These are phyloP conservation scores for Phylloscopus trochilus DNA, from an alignment of 2,113 vertebrate species.

Conservation along the genomic window DNA sequence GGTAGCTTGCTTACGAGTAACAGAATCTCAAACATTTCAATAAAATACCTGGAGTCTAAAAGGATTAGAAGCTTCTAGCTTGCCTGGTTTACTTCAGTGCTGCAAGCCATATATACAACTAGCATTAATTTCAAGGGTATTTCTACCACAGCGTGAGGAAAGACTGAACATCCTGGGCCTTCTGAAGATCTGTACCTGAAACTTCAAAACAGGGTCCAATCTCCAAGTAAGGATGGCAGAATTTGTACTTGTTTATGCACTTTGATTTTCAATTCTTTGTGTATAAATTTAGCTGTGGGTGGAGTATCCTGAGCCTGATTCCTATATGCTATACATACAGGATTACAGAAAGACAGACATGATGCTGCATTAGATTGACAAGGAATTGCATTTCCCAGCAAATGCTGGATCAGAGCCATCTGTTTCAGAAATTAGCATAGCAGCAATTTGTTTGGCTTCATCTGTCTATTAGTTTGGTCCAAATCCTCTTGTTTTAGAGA, in stretches of 20 bases:
- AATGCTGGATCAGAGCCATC: slow-evolving; percentile 47
- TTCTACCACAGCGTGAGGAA: not conserved
- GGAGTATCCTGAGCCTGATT: slow-evolving; percentile 23
- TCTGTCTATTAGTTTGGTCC: slow-evolving; percentile 52
- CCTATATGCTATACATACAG: slow-evolving; percentile 22
- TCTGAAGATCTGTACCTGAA: slow-evolving; percentile 26
- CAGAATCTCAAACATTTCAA: not conserved
- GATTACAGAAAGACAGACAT: not conserved
- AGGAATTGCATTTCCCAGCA: slow-evolving; percentile 32
- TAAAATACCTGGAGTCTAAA: not conserved
- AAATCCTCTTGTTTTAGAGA: slow-evolving; percentile 38
- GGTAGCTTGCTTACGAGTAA: not conserved
- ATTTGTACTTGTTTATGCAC: slow-evolving; percentile 24
- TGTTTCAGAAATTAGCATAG: slow-evolving; percentile 59
- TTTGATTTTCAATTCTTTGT: slow-evolving; percentile 52
- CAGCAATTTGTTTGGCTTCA: slow-evolving; percentile 56
- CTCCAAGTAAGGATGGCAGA: not conserved
- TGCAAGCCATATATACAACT: not conserved
- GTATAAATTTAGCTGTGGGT: slow-evolving; percentile 49
- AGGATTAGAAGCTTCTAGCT: not conserved
- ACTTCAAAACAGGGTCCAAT: slow-evolving; percentile 37
- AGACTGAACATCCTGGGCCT: not conserved
- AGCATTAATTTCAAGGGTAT: slow-evolving; percentile 12
- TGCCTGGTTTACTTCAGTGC: not conserved
- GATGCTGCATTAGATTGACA: slow-evolving; percentile 26